These are phyloP conservation scores for Coregonus sp. DNA, from an alignment of 2,797 vertebrate species.

Conservation along the genomic window DNA sequence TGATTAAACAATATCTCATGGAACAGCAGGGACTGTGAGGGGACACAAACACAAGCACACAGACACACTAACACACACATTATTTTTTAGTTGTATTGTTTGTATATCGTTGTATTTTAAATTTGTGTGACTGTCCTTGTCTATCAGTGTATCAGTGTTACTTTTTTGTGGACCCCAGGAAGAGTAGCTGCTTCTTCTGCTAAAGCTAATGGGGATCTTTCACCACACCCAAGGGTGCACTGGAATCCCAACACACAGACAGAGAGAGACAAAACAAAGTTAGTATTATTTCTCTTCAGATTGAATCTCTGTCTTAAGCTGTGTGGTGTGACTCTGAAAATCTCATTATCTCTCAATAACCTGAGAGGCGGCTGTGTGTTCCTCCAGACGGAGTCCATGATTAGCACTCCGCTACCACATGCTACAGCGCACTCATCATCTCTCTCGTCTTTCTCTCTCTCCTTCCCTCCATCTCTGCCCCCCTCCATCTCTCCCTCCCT, in stretches of 20 bases:
- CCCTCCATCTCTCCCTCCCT: slow-evolving; percentile 34
- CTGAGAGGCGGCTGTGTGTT: slow-evolving; percentile 62
- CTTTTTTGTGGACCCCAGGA: no score
- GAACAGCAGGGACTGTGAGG: no score
- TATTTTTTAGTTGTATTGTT: no score
- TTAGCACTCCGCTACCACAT: slow-evolving; percentile 62
- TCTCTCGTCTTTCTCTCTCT: slow-evolving; percentile 21
- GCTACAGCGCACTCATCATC: slow-evolving; percentile 63
- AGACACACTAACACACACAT: no score
- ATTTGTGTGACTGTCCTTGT: no score
- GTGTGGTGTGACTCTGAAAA: slow-evolving; percentile 64
- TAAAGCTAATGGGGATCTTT: slow-evolving; percentile 20
- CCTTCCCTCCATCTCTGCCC: slow-evolving; percentile 24
- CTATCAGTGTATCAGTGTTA: no score
- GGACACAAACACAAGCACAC: no score
- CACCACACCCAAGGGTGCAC: slow-evolving; percentile 20
- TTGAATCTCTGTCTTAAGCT: slow-evolving; percentile 58
- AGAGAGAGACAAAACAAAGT: slow-evolving; percentile 29
- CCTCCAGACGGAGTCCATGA: slow-evolving; percentile 59
- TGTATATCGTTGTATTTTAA: no score
- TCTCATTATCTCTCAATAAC: slow-evolving; percentile 74
- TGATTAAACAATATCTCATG: no score
- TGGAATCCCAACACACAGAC: slow-evolving; percentile 21
- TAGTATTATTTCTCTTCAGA: slow-evolving; percentile 67
- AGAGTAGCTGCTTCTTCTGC: no score